Base-by-base conservation (phyloP, 2,888 invertebrate species). In the Theretra japonica region DNA sequence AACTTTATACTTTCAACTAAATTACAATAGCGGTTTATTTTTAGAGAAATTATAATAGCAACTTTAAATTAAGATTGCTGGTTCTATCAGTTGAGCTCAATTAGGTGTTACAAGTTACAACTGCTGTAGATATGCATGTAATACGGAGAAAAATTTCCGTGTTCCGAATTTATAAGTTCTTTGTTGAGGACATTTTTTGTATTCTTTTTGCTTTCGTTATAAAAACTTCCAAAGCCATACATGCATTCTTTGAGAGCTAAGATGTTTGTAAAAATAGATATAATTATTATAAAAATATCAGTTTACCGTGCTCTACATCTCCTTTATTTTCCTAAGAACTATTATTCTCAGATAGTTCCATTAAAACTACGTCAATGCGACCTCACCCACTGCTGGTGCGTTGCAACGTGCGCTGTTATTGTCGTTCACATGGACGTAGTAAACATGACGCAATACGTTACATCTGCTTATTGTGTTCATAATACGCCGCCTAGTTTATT, bases 391-490 rank as follows among this genome's bases (percentile, higher is more conserved):
- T 11, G 15, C 17, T 15, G 7, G 53, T n/a, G 41, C 17, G 33
- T 21, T 8, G 5, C 41, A 65, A 62, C 11, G n/a, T 41, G 1
- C n/a, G n/a, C 48, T 65, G 23, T 65, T 65, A 48, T 65, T 48
- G 23, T 65, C 48, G 41, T 65, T 41, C 17, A 53, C 53, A 53
- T n/a, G n/a, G n/a, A 65, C 41, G 23, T 48, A 48, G 41, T 41
- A n/a, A 15, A 41, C 23, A 41, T 65, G 65, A 65, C 65, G 65
- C 23, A 65, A 23, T 21, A 65, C 17, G 17, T 65, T 41, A 62
- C 62, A 62, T 48, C 41, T 41, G 62, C 41, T 21, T 65, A 65
- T 65, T 65, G 65, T 48, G 60, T 11, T 30, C 41, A 41, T 48
- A 23, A 53, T 53, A 53, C n/a, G 23, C 41, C 21, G 23, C 21